These are phyloP conservation scores for Andrena dorsata DNA, from an alignment of 2,888 invertebrate species.

Conservation along the genomic window DNA sequence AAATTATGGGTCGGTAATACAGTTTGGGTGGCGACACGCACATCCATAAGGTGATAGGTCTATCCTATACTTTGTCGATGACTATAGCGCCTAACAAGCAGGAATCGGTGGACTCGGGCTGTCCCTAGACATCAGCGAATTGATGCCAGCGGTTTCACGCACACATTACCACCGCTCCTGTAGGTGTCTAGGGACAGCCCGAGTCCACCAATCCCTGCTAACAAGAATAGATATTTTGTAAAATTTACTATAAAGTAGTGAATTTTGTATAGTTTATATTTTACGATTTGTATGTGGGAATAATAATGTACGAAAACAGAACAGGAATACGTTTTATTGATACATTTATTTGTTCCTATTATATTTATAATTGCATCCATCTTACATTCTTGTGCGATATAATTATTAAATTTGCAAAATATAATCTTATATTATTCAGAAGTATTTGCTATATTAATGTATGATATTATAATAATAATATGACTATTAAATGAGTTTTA, in stretches of 20 bases:
- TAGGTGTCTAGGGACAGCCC: too few species aligned
- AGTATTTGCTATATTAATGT: not conserved
- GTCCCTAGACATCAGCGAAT: too few species aligned
- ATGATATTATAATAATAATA: not conserved
- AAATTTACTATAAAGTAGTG: not conserved
- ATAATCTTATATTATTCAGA: not conserved
- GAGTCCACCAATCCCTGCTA: too few species aligned
- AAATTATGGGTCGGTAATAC: too few species aligned
- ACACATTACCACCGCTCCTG: too few species aligned
- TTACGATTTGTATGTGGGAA: not conserved
- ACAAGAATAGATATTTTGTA: constrained; percentile 15
- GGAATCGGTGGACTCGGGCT: too few species aligned
- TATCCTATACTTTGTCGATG: too few species aligned
- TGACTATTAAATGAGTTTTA: not conserved
- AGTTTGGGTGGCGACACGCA: too few species aligned
- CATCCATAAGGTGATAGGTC: too few species aligned
- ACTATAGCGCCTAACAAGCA: too few species aligned
- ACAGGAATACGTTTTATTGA: not conserved
- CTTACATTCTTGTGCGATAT: not conserved
- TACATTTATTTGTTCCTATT: constrained; percentile 9
- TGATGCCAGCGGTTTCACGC: too few species aligned
- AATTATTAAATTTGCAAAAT: not conserved
- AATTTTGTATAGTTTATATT: not conserved
- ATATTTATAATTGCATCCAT: not conserved
- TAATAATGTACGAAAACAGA: not conserved